Conservation (phyloP, 2,888 invertebrate genomes). For the Stenodema calcarata region DNA sequence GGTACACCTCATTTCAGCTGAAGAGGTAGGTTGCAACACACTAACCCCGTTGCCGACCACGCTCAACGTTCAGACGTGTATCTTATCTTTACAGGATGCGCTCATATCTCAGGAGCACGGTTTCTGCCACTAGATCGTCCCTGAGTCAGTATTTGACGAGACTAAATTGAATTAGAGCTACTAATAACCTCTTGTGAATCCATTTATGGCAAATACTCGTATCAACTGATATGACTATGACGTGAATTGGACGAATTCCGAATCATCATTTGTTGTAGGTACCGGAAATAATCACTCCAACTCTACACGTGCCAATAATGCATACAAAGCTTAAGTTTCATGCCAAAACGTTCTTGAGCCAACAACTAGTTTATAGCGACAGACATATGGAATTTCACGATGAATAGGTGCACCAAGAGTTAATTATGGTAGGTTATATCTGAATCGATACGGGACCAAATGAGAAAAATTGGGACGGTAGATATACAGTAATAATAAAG, state of each 20-base stretch:
- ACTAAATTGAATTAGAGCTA: neutral
- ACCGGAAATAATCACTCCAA: too few relatives aligned
- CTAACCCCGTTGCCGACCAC: neutral
- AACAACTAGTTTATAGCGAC: too few relatives aligned
- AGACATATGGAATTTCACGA: too few relatives aligned
- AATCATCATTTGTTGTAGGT: too few relatives aligned
- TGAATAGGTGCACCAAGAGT: too few relatives aligned
- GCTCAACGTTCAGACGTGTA: neutral
- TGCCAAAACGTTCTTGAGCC: neutral
- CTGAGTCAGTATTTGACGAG: neutral
- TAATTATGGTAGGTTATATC: too few relatives aligned
- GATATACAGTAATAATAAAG: too few relatives aligned
- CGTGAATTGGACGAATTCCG: too few relatives aligned
- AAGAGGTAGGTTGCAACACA: neutral
- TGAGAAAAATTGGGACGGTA: too few relatives aligned
- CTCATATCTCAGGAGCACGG: neutral
- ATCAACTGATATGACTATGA: too few relatives aligned
- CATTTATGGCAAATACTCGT: too few relatives aligned
- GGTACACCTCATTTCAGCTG: neutral
- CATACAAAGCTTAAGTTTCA: neutral
- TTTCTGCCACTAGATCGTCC: neutral
- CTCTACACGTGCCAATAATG: neutral
- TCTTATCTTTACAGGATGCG: neutral
- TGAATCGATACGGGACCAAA: too few relatives aligned
- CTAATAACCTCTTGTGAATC: neutral